phyloP scores from a whole-genome alignment of 2,888 invertebrate species.

The Plagodis pulveraria region DNA sequence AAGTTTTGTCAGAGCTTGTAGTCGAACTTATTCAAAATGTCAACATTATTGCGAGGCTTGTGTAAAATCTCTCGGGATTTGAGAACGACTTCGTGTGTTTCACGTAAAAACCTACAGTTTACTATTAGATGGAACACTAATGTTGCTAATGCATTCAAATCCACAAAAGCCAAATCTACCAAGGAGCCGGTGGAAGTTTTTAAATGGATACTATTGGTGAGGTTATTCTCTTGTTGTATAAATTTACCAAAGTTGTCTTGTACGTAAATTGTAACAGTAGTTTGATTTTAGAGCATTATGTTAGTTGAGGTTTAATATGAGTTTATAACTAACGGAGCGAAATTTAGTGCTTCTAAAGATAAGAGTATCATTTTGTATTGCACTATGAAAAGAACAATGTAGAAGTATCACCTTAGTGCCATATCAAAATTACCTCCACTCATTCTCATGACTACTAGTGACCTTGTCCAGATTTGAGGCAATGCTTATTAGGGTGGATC shows the following conservation, averaged over 20 bases:
- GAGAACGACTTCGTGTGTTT: slow-evolving; percentile 33
- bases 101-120: slow-evolving; percentile 45
- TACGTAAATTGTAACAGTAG: not conserved
- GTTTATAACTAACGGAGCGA: too few relatives aligned
- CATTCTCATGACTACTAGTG: too few relatives aligned
- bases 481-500: too few relatives aligned
- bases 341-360: too few relatives aligned
- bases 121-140: slow-evolving; percentile 53
- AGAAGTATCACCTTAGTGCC: too few relatives aligned
- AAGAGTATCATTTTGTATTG: too few relatives aligned
- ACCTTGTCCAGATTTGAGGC: too few relatives aligned
- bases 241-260: not conserved
- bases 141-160: slow-evolving; percentile 51
- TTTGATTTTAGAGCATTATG: too few relatives aligned
- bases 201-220: slow-evolving; percentile 75
- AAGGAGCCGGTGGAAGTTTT: slow-evolving; percentile 67
- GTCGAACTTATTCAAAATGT: slow-evolving; percentile 35
- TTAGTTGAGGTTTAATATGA: too few relatives aligned
- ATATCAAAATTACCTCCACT: too few relatives aligned
- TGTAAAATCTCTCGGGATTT: slow-evolving; percentile 43
- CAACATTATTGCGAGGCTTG: slow-evolving; percentile 46
- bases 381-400: too few relatives aligned
- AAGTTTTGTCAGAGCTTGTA: too few relatives aligned
- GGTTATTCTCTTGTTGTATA: slow-evolving; percentile 26
- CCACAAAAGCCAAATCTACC: slow-evolving; percentile 50